Evolutionary conservation across 2,888 invertebrate species (phyloP).

Genomic region (Dolomedes plantarius): DNA sequence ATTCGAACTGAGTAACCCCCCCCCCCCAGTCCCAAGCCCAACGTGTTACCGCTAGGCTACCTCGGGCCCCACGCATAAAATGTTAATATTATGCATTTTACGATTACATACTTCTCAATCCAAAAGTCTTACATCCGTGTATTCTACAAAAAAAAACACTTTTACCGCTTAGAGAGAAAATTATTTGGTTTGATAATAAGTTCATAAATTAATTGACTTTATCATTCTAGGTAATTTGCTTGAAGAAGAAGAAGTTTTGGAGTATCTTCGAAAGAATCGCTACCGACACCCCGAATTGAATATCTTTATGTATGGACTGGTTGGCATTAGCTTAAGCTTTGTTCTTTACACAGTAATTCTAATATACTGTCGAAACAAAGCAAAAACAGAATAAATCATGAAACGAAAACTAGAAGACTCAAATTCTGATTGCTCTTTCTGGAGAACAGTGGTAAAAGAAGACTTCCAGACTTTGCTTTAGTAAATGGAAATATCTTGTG

Average conservation of each 20-base stretch:
- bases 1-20: too few species aligned
- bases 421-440: background rate
- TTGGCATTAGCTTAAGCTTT: constrained; percentile 89
- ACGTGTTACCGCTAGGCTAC: too few species aligned
- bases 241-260: constrained; percentile 90
- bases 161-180: too few species aligned
- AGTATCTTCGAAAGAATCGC: constrained; percentile 94
- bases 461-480: constrained; percentile 26
- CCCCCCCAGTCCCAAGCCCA: too few species aligned
- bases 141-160: too few species aligned
- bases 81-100: too few species aligned
- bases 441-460: background rate
- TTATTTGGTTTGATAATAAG: too few species aligned
- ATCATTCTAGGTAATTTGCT: constrained; percentile 84
- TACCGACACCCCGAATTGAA: constrained; percentile 94
- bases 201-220: background rate
- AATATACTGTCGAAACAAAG: constrained; percentile 87
- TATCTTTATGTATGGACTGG: constrained; percentile 94
- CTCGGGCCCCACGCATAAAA: too few species aligned
- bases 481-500: constrained; percentile 5
- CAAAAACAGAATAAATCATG: constrained; percentile 7
- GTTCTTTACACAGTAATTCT: constrained; percentile 94
- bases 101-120: too few species aligned
- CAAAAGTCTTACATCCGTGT: too few species aligned
- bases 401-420: constrained; percentile 62